A percentile compares a stretch with the other conserved stretches of the same genome.
Conservation (phyloP, 2,888 invertebrate species). For the Diplolepis rosae region DNA sequence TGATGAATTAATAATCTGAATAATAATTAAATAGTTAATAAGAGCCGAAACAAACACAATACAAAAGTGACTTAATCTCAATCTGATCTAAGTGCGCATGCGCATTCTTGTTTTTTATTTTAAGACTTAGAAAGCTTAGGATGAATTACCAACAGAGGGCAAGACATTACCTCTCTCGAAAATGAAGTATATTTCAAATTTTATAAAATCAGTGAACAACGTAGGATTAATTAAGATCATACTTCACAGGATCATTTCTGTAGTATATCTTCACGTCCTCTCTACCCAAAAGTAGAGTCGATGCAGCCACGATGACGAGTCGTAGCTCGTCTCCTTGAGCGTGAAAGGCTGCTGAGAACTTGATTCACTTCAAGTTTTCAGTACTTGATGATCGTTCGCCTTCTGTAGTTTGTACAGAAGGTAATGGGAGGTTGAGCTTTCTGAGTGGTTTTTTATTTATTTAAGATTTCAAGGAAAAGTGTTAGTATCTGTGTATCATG, state of each 20-base stretch:
- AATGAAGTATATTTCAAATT: not conserved
- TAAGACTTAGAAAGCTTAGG: not conserved
- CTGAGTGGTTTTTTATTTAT: constrained; percentile 62
- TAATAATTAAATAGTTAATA: too few species aligned
- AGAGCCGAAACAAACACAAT: too few species aligned
- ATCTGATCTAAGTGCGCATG: too few species aligned
- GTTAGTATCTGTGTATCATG: too few species aligned
- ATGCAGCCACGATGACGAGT: constrained; percentile 78
- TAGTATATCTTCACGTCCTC: constrained; percentile 79
- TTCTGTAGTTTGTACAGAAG: constrained; percentile 51
- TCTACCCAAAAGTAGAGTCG: constrained; percentile 74
- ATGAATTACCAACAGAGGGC: not conserved
- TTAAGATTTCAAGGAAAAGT: not conserved
- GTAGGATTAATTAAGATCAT: constrained; percentile 61
- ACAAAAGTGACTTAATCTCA: too few species aligned
- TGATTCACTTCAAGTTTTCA: constrained; percentile 28
- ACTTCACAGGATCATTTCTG: constrained; percentile 82
- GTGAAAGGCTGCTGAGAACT: constrained; percentile 59
- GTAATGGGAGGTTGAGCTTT: constrained; percentile 59
- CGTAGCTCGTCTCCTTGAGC: constrained; percentile 74
- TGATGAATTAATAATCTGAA: too few species aligned
- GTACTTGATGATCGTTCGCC: constrained; percentile 71
- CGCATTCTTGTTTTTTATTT: too few species aligned
- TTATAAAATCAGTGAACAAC: not conserved
- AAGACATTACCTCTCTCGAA: not conserved